These are phyloP conservation scores for Mystacornis crossleyi DNA, from an alignment of 2,113 vertebrate genomes.

Conservation along the genomic window DNA sequence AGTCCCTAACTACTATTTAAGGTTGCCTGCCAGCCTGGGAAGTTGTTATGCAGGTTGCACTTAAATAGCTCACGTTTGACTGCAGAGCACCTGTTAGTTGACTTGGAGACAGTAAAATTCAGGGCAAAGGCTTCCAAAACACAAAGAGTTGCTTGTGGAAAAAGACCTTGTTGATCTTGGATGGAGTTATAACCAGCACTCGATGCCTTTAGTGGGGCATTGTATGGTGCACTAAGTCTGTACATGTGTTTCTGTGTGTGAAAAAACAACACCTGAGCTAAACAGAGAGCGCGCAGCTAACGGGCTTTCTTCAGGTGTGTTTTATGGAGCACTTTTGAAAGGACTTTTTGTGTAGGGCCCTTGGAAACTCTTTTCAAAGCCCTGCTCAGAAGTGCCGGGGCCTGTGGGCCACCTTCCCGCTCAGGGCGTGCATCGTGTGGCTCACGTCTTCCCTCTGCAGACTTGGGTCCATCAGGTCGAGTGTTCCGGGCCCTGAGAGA, in stretches of 20 bases:
- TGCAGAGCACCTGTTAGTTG: slow-evolving; percentile 57
- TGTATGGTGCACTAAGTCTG: slow-evolving; percentile 5
- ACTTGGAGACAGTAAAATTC: slow-evolving; percentile 60
- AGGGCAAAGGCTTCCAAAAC: slow-evolving; percentile 53
- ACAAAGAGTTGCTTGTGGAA: slow-evolving; percentile 60
- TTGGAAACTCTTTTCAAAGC: slow-evolving; percentile 43
- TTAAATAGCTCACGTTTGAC: slow-evolving; percentile 22
- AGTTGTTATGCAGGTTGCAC: slow-evolving; percentile 43
- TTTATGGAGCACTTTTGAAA: slow-evolving; percentile 48
- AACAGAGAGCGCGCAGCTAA: slow-evolving; percentile 24
- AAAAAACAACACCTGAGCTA: slow-evolving; percentile 57
- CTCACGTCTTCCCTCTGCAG: neutral
- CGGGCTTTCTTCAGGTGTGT: slow-evolving; percentile 14
- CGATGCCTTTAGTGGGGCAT: slow-evolving; percentile 43
- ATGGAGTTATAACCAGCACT: slow-evolving; percentile 25
- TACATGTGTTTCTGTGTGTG: slow-evolving; percentile 43
- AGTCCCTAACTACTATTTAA: slow-evolving; percentile 5
- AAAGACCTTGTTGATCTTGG: slow-evolving; percentile 64
- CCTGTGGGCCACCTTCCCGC: neutral
- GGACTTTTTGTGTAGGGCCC: slow-evolving; percentile 28
- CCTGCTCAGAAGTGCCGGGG: neutral
- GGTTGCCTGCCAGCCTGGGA: slow-evolving; percentile 15
- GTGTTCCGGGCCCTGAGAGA: neutral
- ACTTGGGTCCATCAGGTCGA: neutral
- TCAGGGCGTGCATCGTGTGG: neutral